These are phyloP conservation scores for Urosaurus nigricauda DNA, from an alignment of 2,797 vertebrate species.

Conservation along the genomic window DNA sequence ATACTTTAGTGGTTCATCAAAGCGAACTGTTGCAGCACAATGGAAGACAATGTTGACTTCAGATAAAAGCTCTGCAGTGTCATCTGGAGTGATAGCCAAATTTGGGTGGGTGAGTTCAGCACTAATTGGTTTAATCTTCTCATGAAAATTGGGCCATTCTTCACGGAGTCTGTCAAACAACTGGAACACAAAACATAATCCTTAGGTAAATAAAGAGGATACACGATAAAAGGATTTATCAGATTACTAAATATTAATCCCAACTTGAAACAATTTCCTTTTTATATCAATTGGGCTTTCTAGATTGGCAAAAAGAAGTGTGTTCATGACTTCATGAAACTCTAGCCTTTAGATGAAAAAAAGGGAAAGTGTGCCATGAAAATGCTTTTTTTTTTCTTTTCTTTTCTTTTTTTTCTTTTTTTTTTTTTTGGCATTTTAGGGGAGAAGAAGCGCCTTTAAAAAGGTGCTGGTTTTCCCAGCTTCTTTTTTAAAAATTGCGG, in stretches of 20 bases:
- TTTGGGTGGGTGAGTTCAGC: conserved; percentile 92
- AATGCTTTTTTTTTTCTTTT: too few species aligned
- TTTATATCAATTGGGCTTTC: too few species aligned
- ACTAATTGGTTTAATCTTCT: conserved; percentile 91
- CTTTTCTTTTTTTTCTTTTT: too few species aligned
- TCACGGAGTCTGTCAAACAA: conserved; percentile 93
- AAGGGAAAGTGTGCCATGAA: too few species aligned
- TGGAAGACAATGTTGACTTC: conserved; percentile 87
- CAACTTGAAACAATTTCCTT: not conserved
- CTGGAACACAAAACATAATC: conserved; percentile 77
- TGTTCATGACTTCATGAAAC: too few species aligned
- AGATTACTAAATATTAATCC: not conserved
- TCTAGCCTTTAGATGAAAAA: too few species aligned
- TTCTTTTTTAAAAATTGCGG: too few species aligned
- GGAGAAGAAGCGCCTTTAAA: too few species aligned
- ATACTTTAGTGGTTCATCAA: conserved; percentile 86
- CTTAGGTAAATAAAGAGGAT: conserved; percentile 53
- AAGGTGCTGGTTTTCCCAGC: too few species aligned
- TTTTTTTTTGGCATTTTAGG: too few species aligned
- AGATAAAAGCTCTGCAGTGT: conserved; percentile 85
- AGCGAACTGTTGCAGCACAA: conserved; percentile 89
- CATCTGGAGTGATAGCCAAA: conserved; percentile 89
- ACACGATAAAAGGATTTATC: not conserved
- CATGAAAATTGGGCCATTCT: conserved; percentile 88
- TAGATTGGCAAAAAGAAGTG: too few species aligned